Conservation (phyloP, 53 echinoderm and acorn worm genomes). For the Echinarachnius parma region DNA sequence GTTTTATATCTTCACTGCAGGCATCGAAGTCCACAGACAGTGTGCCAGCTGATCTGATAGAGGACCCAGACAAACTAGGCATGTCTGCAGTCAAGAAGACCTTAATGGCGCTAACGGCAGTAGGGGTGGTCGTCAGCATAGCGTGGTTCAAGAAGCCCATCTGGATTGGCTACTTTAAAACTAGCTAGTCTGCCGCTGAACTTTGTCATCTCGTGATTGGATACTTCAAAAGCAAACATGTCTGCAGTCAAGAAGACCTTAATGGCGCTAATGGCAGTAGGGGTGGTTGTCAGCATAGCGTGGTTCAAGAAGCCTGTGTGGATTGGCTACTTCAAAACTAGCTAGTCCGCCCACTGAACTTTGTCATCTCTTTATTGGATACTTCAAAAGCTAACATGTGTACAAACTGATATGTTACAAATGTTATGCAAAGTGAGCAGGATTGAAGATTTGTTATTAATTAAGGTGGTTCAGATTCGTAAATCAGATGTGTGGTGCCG, state of each 20-base stretch:
- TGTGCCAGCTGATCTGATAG: slow-evolving; percentile 48
- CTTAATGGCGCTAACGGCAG: slow-evolving; percentile 14
- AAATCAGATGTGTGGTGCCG: too few species aligned
- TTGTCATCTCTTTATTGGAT: too few species aligned
- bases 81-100: slow-evolving; percentile 18
- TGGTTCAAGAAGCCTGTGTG: slow-evolving; percentile 23
- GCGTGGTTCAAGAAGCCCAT: slow-evolving; percentile 20
- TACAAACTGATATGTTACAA: too few species aligned
- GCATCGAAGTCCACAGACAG: slow-evolving; percentile 38
- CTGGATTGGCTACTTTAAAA: slow-evolving; percentile 1
- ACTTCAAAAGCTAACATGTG: too few species aligned
- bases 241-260: slow-evolving; percentile 6
- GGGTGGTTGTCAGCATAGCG: slow-evolving; percentile 1
- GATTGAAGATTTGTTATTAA: too few species aligned
- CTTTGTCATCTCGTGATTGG: too few species aligned
- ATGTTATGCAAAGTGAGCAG: too few species aligned
- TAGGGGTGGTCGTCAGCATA: slow-evolving; percentile 8
- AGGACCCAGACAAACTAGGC: slow-evolving; percentile 28
- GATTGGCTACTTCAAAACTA: slow-evolving; percentile 2
- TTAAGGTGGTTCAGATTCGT: too few species aligned
- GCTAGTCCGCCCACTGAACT: too few species aligned
- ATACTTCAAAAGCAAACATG: too few species aligned
- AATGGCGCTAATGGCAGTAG: slow-evolving; percentile 16
- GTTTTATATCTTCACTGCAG: too few species aligned
- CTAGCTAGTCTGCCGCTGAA: slow-evolving; percentile 28